Evolutionary conservation across 1,140 invertebrate species (phyloP), one percentile per base, ranked within the genome.

Genomic region (Philotrypesis tridentata): DNA sequence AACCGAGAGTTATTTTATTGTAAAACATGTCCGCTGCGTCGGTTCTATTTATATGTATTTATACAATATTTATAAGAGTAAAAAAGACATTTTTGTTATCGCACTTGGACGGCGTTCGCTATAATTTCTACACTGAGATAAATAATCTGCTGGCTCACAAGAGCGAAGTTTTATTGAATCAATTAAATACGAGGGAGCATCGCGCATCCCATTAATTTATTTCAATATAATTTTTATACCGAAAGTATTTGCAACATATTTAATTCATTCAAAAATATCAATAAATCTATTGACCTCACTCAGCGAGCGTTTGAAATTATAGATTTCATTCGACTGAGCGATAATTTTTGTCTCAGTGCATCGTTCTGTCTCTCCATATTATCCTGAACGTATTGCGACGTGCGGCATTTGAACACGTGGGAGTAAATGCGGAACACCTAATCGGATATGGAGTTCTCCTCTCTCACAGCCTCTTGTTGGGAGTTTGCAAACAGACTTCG

Each of bases 11-110:
- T 74, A 80, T 67, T 81, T 81, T 75, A 75, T 81, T 81, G 72
- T 75, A 81, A 55, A 55, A 81, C 75, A 68, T 67, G 8, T 73
- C n/a, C 71, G 79, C 74, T 80, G 25, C 7, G n/a, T 17, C 61
- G 61, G 55, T 81, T 75, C n/a, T 81, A 31, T 82, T 48, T 73
- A 40, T 31, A 79, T 73, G 27, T 79, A 79, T 73, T 82, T 82
- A 82, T 79, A 73, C 40, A 73, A 48, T 74, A 74, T 76, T 61
- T 71, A 77, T 71, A 77, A 71, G 27, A 75, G 60, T 76, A 77
- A 40, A 82, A 61, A 81, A 81, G 33, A 71, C 6, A 74, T 63
- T 60, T 74, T 74, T 75, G 31, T 70, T 81, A 68, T 60, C 31
- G 27, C 6, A 70, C 4, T 23, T 75, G 1, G 70, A 31, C 33